A percentile compares a stretch with the other conserved stretches of the same genome.
phyloP scores from a whole-genome alignment of 1,140 invertebrate genomes.

The Apis florea region DNA sequence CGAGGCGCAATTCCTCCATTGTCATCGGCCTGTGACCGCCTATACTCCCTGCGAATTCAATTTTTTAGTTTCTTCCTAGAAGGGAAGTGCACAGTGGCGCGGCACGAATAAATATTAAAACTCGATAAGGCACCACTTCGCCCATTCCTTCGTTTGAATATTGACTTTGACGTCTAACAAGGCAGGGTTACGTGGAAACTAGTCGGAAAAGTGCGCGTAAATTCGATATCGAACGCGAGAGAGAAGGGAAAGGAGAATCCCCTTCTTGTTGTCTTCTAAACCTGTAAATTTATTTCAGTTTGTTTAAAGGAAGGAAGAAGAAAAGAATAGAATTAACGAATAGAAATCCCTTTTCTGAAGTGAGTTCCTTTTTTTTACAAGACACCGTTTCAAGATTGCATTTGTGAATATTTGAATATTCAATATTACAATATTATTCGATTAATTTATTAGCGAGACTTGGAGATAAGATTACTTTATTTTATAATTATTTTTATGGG shows the following conservation, averaged over 20 bases:
- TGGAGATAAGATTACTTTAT: too few relatives aligned
- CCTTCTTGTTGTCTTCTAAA: not conserved
- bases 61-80: constrained; percentile 53
- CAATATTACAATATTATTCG: too few relatives aligned
- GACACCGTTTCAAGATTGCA: too few relatives aligned
- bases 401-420: too few relatives aligned
- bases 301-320: not conserved
- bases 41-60: constrained; percentile 50
- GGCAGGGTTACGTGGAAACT: constrained; percentile 35
- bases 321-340: too few relatives aligned
- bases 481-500: too few relatives aligned
- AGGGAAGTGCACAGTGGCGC: not conserved
- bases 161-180: constrained; percentile 47
- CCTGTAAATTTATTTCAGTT: not conserved
- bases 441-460: too few relatives aligned
- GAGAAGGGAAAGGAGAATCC: not conserved
- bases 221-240: constrained; percentile 22
- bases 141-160: constrained; percentile 53
- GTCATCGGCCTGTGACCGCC: constrained; percentile 44
- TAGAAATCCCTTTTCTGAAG: too few relatives aligned
- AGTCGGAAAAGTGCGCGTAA: not conserved
- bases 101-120: constrained; percentile 61
- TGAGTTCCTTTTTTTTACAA: too few relatives aligned
- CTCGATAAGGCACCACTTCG: constrained; percentile 47
- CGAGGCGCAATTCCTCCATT: constrained; percentile 60